These are phyloP conservation scores for Uloborus diversus DNA, from an alignment of 1,140 invertebrate species.

Conservation along the genomic window DNA sequence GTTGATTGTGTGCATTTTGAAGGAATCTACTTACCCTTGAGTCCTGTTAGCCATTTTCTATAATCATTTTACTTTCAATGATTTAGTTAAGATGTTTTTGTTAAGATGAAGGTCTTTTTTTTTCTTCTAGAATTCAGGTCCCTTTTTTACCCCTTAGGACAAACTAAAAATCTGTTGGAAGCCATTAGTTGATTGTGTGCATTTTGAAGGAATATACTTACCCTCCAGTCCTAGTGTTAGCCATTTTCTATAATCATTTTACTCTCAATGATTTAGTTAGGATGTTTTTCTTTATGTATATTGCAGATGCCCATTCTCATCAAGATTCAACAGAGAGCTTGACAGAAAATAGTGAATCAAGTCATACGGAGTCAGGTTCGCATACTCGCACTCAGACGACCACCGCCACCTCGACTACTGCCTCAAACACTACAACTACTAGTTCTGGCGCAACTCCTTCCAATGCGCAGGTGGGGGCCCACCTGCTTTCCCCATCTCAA, in stretches of 20 bases:
- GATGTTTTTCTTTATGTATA: neutral
- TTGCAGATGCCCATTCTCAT: constrained; percentile 31
- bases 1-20: too few species aligned
- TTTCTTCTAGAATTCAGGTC: too few species aligned
- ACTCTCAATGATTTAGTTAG: neutral
- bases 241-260: too few species aligned
- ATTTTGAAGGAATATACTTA: too few species aligned
- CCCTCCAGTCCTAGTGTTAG: too few species aligned
- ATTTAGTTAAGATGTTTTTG: too few species aligned
- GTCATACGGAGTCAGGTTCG: neutral
- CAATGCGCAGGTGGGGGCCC: constrained; percentile 71
- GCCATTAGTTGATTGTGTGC: too few species aligned
- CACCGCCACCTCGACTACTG: constrained; percentile 60
- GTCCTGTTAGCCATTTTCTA: too few species aligned
- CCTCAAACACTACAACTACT: constrained; percentile 20
- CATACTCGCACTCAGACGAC: constrained; percentile 11
- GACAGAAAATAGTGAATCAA: constrained; percentile 27
- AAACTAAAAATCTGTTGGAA: too few species aligned
- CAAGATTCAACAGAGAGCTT: constrained; percentile 32
- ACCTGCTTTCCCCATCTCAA: constrained; percentile 60
- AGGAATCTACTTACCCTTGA: too few species aligned
- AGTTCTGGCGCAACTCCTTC: constrained; percentile 41
- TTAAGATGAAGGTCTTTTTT: too few species aligned
- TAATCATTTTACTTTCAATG: neutral
- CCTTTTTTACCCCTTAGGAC: too few species aligned